Conservation (phyloP, 2,888 invertebrate genomes). For the Nasonia oneida region DNA sequence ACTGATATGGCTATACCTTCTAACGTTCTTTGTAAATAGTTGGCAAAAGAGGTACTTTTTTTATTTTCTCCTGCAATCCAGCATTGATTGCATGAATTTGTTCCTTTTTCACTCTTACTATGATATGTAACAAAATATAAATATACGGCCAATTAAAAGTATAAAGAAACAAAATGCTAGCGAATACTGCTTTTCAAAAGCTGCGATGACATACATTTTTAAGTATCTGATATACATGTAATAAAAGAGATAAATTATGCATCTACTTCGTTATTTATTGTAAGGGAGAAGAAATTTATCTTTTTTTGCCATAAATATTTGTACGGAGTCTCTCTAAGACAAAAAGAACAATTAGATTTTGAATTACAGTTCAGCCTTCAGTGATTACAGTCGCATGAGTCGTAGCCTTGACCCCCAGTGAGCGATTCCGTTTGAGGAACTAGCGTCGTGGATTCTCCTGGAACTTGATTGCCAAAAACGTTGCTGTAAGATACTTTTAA, state of each 20-base stretch:
- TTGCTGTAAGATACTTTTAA: conserved; percentile 80
- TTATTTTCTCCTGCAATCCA: conserved; percentile 57
- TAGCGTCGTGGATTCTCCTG: conserved; percentile 67
- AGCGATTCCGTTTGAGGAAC: conserved; percentile 64
- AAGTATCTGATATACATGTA: conserved; percentile 57
- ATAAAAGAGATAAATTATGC: conserved; percentile 56
- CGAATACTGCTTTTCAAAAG: conserved; percentile 52
- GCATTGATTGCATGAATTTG: conserved; percentile 53
- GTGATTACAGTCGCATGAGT: conserved; percentile 75
- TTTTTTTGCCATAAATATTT: conserved; percentile 14
- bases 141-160: conserved; percentile 52
- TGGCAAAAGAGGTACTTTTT: conserved; percentile 61
- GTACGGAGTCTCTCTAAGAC: background rate
- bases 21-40: conserved; percentile 61
- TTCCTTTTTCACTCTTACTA: conserved; percentile 58
- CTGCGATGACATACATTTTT: conserved; percentile 46
- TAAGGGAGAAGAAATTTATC: background rate
- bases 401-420: conserved; percentile 69
- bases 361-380: conserved; percentile 25
- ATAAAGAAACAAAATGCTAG: conserved; percentile 21
- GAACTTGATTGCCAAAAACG: conserved; percentile 70
- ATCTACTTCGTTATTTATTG: conserved; percentile 38
- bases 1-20: conserved; percentile 48
- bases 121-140: conserved; percentile 46
- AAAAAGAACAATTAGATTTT: background rate